phyloP scores from a whole-genome alignment of 2,888 invertebrate species.

The Pantelozetes paolii region DNA sequence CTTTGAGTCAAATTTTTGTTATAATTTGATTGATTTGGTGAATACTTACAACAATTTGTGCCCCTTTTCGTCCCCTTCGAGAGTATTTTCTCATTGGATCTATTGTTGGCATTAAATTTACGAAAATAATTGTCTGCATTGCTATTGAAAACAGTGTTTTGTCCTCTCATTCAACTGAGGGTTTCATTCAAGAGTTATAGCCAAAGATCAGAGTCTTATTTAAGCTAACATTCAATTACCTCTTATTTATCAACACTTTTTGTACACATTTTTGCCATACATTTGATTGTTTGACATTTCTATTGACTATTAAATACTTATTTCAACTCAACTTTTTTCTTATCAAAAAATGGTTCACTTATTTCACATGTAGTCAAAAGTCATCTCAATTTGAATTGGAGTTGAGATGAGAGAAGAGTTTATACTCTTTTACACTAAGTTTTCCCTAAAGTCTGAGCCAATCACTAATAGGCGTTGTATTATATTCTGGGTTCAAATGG shows the following conservation, averaged over 20 bases:
- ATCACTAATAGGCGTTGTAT: constrained; percentile 20
- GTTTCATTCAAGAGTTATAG: too few relatives aligned
- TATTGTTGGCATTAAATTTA: too few relatives aligned
- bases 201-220: too few relatives aligned
- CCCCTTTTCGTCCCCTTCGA: too few relatives aligned
- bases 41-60: too few relatives aligned
- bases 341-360: constrained; percentile 11
- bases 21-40: too few relatives aligned
- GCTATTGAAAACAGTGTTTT: too few relatives aligned
- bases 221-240: not conserved
- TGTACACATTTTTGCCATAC: not conserved
- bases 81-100: too few relatives aligned
- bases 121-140: too few relatives aligned
- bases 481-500: not conserved
- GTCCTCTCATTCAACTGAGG: too few relatives aligned
- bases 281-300: not conserved
- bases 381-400: too few relatives aligned
- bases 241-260: not conserved
- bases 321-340: not conserved
- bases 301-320: constrained; percentile 30
- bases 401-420: not conserved
- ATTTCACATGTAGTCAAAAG: not conserved
- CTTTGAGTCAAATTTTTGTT: too few relatives aligned
- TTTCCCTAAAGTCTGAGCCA: not conserved
- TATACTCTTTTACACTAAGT: not conserved